Conservation (phyloP, 2,113 vertebrate species). For the Cebus imitator region DNA sequence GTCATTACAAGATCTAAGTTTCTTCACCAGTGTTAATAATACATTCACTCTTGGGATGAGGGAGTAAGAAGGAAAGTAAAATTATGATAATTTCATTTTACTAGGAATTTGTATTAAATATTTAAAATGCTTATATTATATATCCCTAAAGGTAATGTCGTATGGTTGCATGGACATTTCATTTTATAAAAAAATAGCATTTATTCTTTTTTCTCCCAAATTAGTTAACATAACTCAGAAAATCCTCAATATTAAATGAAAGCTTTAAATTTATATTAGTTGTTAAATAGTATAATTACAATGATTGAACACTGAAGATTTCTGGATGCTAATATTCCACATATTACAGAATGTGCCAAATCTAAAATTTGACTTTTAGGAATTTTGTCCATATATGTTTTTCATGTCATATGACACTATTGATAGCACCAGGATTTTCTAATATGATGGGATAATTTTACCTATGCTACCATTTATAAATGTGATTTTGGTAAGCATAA, state of each 20-base stretch:
- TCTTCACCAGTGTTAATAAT: slow-evolving; percentile 49
- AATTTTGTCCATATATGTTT: neutral
- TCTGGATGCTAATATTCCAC: neutral
- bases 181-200: slow-evolving; percentile 34
- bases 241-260: slow-evolving; percentile 61
- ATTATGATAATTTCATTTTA: slow-evolving; percentile 43
- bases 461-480: neutral
- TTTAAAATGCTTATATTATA: slow-evolving; percentile 29
- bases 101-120: slow-evolving; percentile 43
- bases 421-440: neutral
- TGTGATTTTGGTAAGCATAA: neutral
- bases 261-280: slow-evolving; percentile 56
- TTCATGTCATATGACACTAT: neutral
- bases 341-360: fast-evolving
- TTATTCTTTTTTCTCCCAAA: neutral
- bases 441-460: neutral
- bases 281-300: slow-evolving; percentile 40
- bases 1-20: neutral
- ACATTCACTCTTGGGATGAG: neutral
- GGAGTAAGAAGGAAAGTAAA: slow-evolving; percentile 48
- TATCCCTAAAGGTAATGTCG: slow-evolving; percentile 44
- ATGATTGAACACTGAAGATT: neutral
- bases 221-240: slow-evolving; percentile 47
- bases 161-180: neutral
- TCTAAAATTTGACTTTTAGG: neutral